Conservation (phyloP, 2,113 vertebrate genomes). For the Thalassoma bifasciatum region DNA sequence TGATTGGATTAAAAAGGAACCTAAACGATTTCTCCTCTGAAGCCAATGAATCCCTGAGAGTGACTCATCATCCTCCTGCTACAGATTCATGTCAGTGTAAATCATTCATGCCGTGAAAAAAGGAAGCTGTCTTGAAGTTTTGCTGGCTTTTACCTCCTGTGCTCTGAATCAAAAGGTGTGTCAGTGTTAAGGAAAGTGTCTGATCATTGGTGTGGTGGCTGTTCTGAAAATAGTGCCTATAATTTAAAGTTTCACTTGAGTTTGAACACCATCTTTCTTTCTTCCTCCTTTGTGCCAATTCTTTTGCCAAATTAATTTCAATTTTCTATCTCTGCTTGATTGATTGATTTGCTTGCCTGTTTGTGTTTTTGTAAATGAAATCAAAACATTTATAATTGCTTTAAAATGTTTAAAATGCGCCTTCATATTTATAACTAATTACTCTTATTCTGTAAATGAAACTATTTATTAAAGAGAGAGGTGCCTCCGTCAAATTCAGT, state of each 20-base stretch:
- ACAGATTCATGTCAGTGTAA: constrained; percentile 30
- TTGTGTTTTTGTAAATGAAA: constrained; percentile 71
- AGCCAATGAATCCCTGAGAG: constrained; percentile 30
- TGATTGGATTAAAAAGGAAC: neutral
- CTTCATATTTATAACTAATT: constrained; percentile 83
- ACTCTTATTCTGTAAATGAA: constrained; percentile 79
- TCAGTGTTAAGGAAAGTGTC: constrained; percentile 52
- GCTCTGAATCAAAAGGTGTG: constrained; percentile 55
- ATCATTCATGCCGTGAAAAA: constrained; percentile 27
- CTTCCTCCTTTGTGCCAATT: constrained; percentile 87
- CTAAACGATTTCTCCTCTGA: neutral
- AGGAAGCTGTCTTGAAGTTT: constrained; percentile 27
- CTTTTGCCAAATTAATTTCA: constrained; percentile 70
- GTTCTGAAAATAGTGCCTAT: constrained; percentile 93
- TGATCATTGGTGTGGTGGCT: constrained; percentile 61
- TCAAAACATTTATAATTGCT: constrained; percentile 80
- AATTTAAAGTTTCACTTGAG: constrained; percentile 87
- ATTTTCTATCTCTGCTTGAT: constrained; percentile 86
- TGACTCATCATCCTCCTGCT: constrained; percentile 11
- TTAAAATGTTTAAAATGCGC: constrained; percentile 74
- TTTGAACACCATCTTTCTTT: constrained; percentile 87
- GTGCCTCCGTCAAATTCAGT: constrained; percentile 73
- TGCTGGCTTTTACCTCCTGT: constrained; percentile 57
- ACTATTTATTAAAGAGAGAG: constrained; percentile 82
- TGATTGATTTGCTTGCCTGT: constrained; percentile 83